Conservation (phyloP, 2,113 vertebrate genomes). For the Bujurquina vittata region DNA sequence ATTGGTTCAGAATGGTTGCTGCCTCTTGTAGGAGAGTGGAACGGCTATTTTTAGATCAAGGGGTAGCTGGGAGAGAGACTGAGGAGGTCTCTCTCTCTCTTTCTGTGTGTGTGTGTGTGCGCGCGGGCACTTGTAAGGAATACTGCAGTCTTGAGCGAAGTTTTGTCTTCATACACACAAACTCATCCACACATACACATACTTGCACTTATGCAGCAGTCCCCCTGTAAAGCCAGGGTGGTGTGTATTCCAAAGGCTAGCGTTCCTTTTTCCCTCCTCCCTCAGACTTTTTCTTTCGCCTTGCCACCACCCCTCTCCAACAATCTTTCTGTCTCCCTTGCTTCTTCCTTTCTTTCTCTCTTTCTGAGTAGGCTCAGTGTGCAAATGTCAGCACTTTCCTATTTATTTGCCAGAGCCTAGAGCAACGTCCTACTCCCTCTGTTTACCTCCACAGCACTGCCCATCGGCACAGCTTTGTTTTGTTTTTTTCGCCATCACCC, state of each 20-base stretch:
- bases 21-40: constrained; percentile 80
- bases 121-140: constrained; percentile 58
- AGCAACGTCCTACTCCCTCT: constrained; percentile 66
- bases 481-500: background rate
- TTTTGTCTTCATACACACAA: constrained; percentile 57
- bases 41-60: constrained; percentile 83
- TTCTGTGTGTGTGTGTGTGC: constrained; percentile 23
- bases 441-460: constrained; percentile 64
- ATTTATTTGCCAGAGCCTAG: constrained; percentile 74
- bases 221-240: constrained; percentile 64
- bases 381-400: constrained; percentile 79
- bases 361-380: constrained; percentile 60
- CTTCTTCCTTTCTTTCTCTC: constrained; percentile 45
- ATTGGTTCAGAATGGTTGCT: constrained; percentile 82
- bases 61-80: constrained; percentile 80
- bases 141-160: constrained; percentile 79
- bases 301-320: background rate
- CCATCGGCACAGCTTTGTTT: constrained; percentile 5
- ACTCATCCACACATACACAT: constrained; percentile 24
- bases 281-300: constrained; percentile 43
- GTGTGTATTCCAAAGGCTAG: constrained; percentile 54
- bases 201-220: constrained; percentile 69
- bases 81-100: constrained; percentile 48
- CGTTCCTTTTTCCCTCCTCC: constrained; percentile 39
- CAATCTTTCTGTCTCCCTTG: constrained; percentile 45